These are phyloP conservation scores for Tetragnatha versicolor DNA, from an alignment of 1,140 invertebrate genomes.

Conservation along the genomic window DNA sequence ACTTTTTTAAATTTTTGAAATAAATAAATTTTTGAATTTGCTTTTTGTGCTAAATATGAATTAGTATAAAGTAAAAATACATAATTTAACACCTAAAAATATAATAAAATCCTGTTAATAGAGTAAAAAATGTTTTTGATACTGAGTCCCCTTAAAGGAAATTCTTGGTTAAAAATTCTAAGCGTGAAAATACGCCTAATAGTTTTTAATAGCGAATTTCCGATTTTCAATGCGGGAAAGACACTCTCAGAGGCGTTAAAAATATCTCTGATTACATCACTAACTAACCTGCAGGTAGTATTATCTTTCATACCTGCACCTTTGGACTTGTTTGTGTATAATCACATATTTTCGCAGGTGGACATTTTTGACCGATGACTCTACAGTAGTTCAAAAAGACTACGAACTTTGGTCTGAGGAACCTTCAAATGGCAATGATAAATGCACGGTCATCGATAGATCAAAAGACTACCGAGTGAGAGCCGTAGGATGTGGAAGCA, in stretches of 20 bases:
- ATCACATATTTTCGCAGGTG: neutral
- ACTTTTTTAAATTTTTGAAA: too few species aligned
- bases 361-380: slow-evolving; percentile 1
- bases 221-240: neutral
- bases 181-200: neutral
- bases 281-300: neutral
- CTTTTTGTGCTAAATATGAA: too few species aligned
- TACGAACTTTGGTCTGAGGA: slow-evolving; percentile 11
- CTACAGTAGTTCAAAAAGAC: slow-evolving; percentile 3
- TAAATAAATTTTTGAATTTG: too few species aligned
- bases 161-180: neutral
- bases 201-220: neutral
- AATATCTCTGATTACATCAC: neutral
- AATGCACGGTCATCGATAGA: slow-evolving; percentile 5
- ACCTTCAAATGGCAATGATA: neutral
- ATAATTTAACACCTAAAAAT: neutral
- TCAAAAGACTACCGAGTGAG: neutral
- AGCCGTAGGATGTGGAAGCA: slow-evolving; percentile 20
- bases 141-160: too few species aligned
- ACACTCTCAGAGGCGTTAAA: too few species aligned
- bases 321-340: neutral
- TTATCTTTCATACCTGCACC: neutral
- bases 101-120: too few species aligned
- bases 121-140: too few species aligned
- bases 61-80: neutral